Conservation (phyloP, 2,888 invertebrate species). For the Lycocerus yunnanus region DNA sequence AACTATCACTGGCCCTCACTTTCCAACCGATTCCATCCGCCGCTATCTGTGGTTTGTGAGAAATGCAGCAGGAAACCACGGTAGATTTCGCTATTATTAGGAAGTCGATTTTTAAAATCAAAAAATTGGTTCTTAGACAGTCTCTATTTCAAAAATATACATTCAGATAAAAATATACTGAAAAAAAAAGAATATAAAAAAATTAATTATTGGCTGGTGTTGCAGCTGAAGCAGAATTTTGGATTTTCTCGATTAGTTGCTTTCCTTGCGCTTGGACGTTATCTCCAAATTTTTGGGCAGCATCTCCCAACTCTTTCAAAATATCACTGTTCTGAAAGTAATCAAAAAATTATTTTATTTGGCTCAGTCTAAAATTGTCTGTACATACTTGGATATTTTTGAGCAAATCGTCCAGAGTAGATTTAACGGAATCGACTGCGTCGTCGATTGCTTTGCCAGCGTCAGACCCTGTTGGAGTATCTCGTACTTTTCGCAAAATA, state of each 20-base stretch:
- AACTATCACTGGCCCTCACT: too few species aligned
- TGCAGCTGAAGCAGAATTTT: not conserved
- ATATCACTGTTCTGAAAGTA: not conserved
- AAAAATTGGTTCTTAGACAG: too few species aligned
- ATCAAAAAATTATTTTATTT: not conserved
- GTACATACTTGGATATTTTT: not conserved
- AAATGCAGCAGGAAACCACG: too few species aligned
- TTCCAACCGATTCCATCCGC: too few species aligned
- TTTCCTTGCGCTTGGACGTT: not conserved
- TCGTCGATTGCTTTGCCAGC: not conserved
- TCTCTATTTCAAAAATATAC: not conserved
- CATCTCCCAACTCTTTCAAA: not conserved
- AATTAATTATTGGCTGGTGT: not conserved
- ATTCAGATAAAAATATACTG: too few species aligned
- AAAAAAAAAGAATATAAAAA: too few species aligned
- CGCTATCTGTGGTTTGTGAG: too few species aligned
- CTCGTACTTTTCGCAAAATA: not conserved
- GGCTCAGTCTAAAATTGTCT: not conserved
- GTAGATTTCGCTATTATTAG: too few species aligned
- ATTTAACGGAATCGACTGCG: not conserved
- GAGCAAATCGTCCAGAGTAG: not conserved
- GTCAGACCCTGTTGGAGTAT: not conserved
- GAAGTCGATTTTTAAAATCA: too few species aligned
- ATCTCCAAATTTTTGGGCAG: not conserved
- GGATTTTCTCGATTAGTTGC: not conserved